Evolutionary conservation across 2,888 invertebrate species (phyloP).

Genomic region (Conus canariensis): DNA sequence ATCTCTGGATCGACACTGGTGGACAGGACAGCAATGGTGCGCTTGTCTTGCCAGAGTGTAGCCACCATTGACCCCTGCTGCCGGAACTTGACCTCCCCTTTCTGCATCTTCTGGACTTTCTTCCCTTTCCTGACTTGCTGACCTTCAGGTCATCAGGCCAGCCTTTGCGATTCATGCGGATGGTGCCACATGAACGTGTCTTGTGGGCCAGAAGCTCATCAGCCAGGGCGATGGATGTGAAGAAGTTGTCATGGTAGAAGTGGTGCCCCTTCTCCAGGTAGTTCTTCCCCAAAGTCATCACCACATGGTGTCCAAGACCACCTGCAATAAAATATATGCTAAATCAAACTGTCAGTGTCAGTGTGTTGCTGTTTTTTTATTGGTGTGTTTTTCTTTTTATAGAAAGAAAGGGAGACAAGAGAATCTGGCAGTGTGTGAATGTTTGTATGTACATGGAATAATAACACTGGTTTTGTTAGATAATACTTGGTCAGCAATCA

Average conservation of each 20-base stretch:
- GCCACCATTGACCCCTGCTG: constrained; percentile 46
- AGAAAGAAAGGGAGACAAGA: background rate
- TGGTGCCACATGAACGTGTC: constrained; percentile 46
- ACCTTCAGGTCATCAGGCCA: constrained; percentile 39
- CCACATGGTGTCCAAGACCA: constrained; percentile 34
- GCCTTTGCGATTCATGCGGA: constrained; percentile 41
- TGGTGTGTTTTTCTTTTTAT: background rate
- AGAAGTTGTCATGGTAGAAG: constrained; percentile 43
- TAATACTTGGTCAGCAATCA: too few species aligned
- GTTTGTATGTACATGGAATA: too few species aligned
- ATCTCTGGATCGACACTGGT: constrained; percentile 31
- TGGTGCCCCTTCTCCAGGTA: constrained; percentile 38
- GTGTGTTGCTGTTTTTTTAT: background rate
- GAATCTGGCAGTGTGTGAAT: background rate
- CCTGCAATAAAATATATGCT: background rate
- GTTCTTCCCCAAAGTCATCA: constrained; percentile 27
- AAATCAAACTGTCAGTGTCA: background rate
- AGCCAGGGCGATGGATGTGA: constrained; percentile 28
- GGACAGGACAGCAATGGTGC: constrained; percentile 45
- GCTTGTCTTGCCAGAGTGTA: constrained; percentile 45
- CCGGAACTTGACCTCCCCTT: constrained; percentile 26
- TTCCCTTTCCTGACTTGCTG: background rate
- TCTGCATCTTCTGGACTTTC: background rate
- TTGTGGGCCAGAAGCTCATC: constrained; percentile 26
- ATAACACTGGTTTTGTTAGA: too few species aligned